Evolutionary conservation across 2,113 vertebrate genomes (phyloP).

Genomic region (Acrocephalus kingi): DNA sequence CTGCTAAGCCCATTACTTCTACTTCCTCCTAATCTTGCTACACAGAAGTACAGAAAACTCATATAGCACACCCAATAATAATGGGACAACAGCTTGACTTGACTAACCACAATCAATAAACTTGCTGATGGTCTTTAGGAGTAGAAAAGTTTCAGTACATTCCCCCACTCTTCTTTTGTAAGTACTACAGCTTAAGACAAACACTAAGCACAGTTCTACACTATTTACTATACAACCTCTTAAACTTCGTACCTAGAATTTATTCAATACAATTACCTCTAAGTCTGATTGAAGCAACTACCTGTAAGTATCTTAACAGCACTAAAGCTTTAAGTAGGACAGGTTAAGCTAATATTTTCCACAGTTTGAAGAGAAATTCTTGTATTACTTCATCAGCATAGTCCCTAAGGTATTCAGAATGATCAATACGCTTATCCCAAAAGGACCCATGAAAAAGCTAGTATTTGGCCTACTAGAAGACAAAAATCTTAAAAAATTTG

Average conservation of each 20-base stretch:
- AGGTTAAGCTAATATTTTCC: not conserved
- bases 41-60: not conserved
- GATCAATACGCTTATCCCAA: not conserved
- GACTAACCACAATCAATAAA: not conserved
- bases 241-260: not conserved
- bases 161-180: not conserved
- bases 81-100: not conserved
- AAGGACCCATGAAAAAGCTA: not conserved
- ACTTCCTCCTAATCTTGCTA: not conserved
- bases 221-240: not conserved
- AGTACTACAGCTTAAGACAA: not conserved
- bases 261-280: not conserved
- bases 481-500: not conserved
- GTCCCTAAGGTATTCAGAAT: not conserved
- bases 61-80: not conserved
- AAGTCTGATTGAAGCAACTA: not conserved
- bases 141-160: not conserved
- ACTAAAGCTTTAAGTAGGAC: not conserved
- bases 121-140: not conserved
- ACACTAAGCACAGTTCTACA: not conserved
- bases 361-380: not conserved
- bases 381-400: not conserved
- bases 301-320: not conserved
- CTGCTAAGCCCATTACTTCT: not conserved
- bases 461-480: not conserved